A percentile compares a stretch with the other conserved stretches of the same genome.
These are phyloP conservation scores for Pampus argenteus DNA, from an alignment of 2,797 vertebrate species.

Conservation along the genomic window DNA sequence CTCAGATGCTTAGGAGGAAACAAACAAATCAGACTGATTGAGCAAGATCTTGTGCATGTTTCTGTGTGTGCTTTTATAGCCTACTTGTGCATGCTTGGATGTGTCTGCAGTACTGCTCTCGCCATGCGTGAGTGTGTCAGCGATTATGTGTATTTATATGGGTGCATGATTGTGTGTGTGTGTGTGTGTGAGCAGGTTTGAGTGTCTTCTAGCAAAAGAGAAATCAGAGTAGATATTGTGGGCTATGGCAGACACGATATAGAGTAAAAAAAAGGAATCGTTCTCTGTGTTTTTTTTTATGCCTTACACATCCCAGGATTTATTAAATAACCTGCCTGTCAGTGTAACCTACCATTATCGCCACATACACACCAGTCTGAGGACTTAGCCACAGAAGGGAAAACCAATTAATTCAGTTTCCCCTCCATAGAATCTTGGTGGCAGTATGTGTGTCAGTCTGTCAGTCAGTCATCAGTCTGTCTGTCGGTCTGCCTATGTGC, in stretches of 20 bases:
- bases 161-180: slow-evolving; percentile 66
- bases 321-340: slow-evolving; percentile 85
- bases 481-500: slow-evolving; percentile 56
- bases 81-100: slow-evolving; percentile 76
- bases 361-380: slow-evolving; percentile 61
- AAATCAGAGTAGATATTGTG: slow-evolving; percentile 66
- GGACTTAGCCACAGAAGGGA: slow-evolving; percentile 71
- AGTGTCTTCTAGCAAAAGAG: slow-evolving; percentile 61
- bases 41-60: slow-evolving; percentile 78
- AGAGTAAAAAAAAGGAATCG: slow-evolving; percentile 37
- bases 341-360: slow-evolving; percentile 77
- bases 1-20: slow-evolving; percentile 84
- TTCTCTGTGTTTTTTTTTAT: slow-evolving; percentile 60
- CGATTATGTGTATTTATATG: slow-evolving; percentile 80
- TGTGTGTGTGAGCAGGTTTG: slow-evolving; percentile 45
- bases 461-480: slow-evolving; percentile 61
- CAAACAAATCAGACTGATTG: slow-evolving; percentile 90
- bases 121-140: slow-evolving; percentile 71
- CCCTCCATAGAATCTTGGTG: slow-evolving; percentile 67
- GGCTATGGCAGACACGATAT: slow-evolving; percentile 59
- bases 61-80: slow-evolving; percentile 76
- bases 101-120: slow-evolving; percentile 69
- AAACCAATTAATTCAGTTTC: slow-evolving; percentile 81
- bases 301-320: slow-evolving; percentile 76
- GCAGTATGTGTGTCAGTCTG: slow-evolving; percentile 64